These are phyloP conservation scores for Delichon dasypus DNA, from an alignment of 2,797 vertebrate species.

Conservation along the genomic window DNA sequence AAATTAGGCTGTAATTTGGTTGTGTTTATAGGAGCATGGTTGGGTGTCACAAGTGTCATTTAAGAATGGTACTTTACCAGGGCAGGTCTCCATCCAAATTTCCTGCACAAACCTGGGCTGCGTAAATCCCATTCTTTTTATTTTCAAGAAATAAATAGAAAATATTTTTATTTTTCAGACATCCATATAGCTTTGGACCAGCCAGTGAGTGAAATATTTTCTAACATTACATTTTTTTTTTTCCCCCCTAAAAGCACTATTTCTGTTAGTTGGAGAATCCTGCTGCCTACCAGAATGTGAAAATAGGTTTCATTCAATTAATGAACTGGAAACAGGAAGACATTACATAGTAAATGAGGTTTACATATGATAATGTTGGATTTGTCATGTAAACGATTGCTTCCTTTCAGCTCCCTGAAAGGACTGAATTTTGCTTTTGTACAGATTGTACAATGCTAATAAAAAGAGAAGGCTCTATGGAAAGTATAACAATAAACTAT, in stretches of 20 bases:
- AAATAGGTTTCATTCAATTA: slow-evolving; percentile 78
- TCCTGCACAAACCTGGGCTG: not conserved
- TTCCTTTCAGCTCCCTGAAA: slow-evolving; percentile 72
- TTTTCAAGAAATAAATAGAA: not conserved
- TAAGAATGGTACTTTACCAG: not conserved
- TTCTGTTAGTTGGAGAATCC: slow-evolving; percentile 58
- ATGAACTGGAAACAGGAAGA: slow-evolving; percentile 77
- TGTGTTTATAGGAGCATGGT: accelerated
- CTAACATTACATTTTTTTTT: not conserved
- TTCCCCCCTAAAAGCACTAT: not conserved
- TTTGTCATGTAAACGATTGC: slow-evolving; percentile 76
- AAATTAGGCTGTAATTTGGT: not conserved
- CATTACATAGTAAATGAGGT: slow-evolving; percentile 78
- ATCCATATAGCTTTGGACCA: not conserved
- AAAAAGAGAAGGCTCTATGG: slow-evolving; percentile 69
- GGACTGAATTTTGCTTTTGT: slow-evolving; percentile 76
- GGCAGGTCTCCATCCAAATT: not conserved
- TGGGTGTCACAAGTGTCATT: not conserved
- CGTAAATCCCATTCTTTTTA: not conserved
- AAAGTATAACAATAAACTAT: slow-evolving; percentile 69
- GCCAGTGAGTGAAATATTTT: slow-evolving; percentile 24
- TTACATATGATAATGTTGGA: slow-evolving; percentile 78
- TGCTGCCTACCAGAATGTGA: slow-evolving; percentile 66
- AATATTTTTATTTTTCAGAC: not conserved
- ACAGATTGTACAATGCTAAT: slow-evolving; percentile 62